A percentile compares a stretch with the other conserved stretches of the same genome.
Evolutionary conservation across 2,888 invertebrate species (phyloP).

Genomic region (Dryadula phaetusa): DNA sequence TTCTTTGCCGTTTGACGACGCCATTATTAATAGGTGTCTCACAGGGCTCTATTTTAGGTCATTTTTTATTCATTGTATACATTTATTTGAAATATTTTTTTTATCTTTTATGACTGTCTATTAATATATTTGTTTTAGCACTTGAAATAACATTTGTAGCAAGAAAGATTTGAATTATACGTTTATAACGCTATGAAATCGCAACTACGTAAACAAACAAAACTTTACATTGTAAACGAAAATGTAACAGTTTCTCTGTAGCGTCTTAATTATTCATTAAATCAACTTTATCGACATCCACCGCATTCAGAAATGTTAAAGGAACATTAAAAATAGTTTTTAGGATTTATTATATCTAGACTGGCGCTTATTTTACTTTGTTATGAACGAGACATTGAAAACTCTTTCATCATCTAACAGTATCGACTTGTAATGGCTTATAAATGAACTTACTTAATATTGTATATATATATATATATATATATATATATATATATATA

Average conservation of each 20-base stretch:
- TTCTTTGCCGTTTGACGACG: slow-evolving; percentile 76
- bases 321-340: background rate
- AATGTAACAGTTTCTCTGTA: slow-evolving; percentile 22
- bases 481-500: too few relatives aligned
- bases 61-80: slow-evolving; percentile 16
- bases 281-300: slow-evolving; percentile 21
- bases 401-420: background rate
- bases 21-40: slow-evolving; percentile 55
- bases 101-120: background rate
- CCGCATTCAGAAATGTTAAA: background rate
- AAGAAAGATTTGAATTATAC: slow-evolving; percentile 8
- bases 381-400: background rate
- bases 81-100: background rate
- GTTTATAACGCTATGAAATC: slow-evolving; percentile 13
- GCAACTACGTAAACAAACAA: slow-evolving; percentile 30
- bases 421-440: background rate
- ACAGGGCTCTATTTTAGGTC: slow-evolving; percentile 19
- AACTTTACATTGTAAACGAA: slow-evolving; percentile 20
- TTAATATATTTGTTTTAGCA: background rate
- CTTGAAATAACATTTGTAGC: background rate
- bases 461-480: too few relatives aligned
- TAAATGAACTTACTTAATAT: background rate
- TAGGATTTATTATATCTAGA: background rate
- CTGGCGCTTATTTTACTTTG: background rate
- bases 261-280: slow-evolving; percentile 25